Conservation (phyloP, 2,113 vertebrate species). For the Oryzias woworae region DNA sequence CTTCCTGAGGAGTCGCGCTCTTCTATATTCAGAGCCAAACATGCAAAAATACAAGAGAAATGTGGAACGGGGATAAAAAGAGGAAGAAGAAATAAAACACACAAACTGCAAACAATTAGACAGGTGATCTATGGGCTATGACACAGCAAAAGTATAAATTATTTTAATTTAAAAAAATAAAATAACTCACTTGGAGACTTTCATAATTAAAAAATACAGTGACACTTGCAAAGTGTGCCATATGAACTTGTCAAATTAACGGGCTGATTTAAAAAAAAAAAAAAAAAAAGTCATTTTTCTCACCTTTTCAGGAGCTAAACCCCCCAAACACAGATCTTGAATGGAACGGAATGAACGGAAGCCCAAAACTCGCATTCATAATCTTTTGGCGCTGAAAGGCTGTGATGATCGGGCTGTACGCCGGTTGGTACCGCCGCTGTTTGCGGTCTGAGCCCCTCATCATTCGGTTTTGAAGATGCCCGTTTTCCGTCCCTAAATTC, state of each 20-base stretch:
- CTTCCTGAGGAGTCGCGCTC: neutral
- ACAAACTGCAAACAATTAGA: no score
- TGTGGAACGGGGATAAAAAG: no score
- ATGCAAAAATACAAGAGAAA: neutral
- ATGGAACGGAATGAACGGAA: neutral
- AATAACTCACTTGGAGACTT: no score
- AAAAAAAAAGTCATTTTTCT: no score
- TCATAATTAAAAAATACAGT: no score
- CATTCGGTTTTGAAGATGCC: conserved; percentile 5
- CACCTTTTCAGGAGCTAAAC: conserved; percentile 41
- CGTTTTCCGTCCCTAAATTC: conserved; percentile 34
- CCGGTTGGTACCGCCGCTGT: neutral
- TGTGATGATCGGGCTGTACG: conserved; percentile 17
- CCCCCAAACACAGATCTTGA: neutral
- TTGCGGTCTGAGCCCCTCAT: conserved; percentile 8
- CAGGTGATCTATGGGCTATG: conserved; percentile 1
- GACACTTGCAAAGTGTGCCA: neutral
- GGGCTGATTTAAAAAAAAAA: no score
- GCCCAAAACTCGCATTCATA: conserved; percentile 16
- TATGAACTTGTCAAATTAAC: no score
- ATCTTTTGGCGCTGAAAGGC: neutral
- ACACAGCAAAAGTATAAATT: conserved; percentile 15
- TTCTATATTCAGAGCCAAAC: neutral
- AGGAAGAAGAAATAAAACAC: no score
- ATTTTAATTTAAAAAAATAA: no score